Conservation (phyloP, 1,140 invertebrate species). For the Zaprionus inermis region DNA sequence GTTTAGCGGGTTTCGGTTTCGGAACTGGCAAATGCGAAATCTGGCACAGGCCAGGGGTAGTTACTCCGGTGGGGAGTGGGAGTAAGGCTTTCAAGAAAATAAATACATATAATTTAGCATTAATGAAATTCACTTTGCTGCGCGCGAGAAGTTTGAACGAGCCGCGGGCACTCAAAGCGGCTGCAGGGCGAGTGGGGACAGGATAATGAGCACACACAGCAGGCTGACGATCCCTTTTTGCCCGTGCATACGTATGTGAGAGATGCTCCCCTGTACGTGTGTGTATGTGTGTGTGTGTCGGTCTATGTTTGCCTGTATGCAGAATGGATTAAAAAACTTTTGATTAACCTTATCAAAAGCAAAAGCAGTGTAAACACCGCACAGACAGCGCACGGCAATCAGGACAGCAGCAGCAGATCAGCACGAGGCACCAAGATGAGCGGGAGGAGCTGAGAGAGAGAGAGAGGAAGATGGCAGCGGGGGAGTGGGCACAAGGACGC, state of each 20-base stretch:
- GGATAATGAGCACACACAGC: slow-evolving; percentile 76
- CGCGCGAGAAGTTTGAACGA: slow-evolving; percentile 65
- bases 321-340: slow-evolving; percentile 84
- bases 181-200: slow-evolving; percentile 43
- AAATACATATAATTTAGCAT: slow-evolving; percentile 80
- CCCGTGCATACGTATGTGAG: not conserved
- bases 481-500: slow-evolving; percentile 13
- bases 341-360: slow-evolving; percentile 84
- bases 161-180: slow-evolving; percentile 64
- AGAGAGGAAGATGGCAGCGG: slow-evolving; percentile 2
- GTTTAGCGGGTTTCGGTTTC: slow-evolving; percentile 24
- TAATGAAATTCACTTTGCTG: slow-evolving; percentile 80
- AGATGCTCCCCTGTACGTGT: not conserved
- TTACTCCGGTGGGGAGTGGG: no score
- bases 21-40: not conserved
- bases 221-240: slow-evolving; percentile 59
- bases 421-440: slow-evolving; percentile 15
- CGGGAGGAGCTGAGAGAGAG: not conserved
- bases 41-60: not conserved
- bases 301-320: slow-evolving; percentile 79
- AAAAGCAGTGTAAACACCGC: slow-evolving; percentile 78
- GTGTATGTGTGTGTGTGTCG: no score
- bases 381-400: slow-evolving; percentile 71
- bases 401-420: slow-evolving; percentile 37
- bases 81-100: slow-evolving; percentile 54